Evolutionary conservation across 2,113 vertebrate species (phyloP).

Genomic region (Microcebus lehilahytsara): DNA sequence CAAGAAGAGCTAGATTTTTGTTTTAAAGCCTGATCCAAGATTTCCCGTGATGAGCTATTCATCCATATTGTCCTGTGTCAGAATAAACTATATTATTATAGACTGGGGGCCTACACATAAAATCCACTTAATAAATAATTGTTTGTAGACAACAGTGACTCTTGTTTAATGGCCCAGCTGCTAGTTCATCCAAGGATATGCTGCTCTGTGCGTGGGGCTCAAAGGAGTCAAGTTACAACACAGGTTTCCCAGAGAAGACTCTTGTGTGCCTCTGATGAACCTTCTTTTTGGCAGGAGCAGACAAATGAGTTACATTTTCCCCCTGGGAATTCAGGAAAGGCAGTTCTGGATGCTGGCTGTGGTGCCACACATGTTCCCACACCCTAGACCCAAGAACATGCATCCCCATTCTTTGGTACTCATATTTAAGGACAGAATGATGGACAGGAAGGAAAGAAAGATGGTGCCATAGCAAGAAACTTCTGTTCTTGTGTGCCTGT

Average conservation of each 20-base stretch:
- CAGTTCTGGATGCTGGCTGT: not conserved
- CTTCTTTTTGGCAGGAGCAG: not conserved
- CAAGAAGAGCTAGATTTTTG: not conserved
- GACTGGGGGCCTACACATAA: not conserved
- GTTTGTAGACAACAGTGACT: not conserved
- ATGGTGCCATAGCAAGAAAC: not conserved
- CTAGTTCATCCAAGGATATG: not conserved
- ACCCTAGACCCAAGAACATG: too few species aligned
- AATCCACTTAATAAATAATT: not conserved
- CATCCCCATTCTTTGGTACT: too few species aligned
- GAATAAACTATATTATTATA: not conserved
- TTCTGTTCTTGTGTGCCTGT: not conserved
- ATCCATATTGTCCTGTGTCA: not conserved
- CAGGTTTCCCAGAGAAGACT: not conserved
- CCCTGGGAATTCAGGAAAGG: not conserved
- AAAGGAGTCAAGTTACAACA: not conserved
- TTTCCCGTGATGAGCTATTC: not conserved
- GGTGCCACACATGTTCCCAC: rapidly evolving
- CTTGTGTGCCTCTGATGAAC: not conserved
- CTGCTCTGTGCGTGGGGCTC: not conserved
- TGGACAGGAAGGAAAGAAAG: too few species aligned
- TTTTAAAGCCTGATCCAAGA: not conserved
- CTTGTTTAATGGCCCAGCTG: not conserved
- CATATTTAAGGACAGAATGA: too few species aligned
- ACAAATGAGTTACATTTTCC: not conserved